Conservation (phyloP, 2,113 vertebrate species). For the Paratilapia polleni region DNA sequence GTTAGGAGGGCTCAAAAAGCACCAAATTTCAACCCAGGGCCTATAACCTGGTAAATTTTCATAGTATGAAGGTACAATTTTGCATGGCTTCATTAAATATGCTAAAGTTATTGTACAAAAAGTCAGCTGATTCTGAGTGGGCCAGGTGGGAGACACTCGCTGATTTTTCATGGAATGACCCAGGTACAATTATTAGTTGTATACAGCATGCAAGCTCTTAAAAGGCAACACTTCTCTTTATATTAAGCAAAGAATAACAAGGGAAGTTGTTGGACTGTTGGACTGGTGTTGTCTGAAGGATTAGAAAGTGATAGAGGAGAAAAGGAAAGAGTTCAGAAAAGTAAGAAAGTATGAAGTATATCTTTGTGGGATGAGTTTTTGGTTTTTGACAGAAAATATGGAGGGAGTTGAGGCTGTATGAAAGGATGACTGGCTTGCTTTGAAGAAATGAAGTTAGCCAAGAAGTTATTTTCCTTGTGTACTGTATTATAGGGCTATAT, state of each 20-base stretch:
- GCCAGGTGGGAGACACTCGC: background rate
- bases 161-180: background rate
- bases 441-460: background rate
- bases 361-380: background rate
- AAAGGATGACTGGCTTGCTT: background rate
- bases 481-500: background rate
- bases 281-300: background rate
- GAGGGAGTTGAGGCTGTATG: background rate
- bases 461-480: background rate
- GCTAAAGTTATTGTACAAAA: background rate
- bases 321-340: background rate
- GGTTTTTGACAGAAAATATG: background rate
- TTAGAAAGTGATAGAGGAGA: background rate
- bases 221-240: background rate
- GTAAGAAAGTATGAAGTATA: background rate
- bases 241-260: background rate
- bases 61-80: background rate
- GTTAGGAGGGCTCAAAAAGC: background rate
- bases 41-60: too few species aligned
- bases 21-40: background rate
- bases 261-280: background rate
- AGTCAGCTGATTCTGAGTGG: background rate
- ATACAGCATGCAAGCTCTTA: background rate
- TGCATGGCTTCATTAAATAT: background rate
- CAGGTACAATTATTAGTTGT: background rate